Percentiles rank a stretch among this genome's conserved stretches.
These are phyloP conservation scores for Watersipora subatra DNA, from an alignment of 1,140 invertebrate genomes.

Conservation along the genomic window DNA sequence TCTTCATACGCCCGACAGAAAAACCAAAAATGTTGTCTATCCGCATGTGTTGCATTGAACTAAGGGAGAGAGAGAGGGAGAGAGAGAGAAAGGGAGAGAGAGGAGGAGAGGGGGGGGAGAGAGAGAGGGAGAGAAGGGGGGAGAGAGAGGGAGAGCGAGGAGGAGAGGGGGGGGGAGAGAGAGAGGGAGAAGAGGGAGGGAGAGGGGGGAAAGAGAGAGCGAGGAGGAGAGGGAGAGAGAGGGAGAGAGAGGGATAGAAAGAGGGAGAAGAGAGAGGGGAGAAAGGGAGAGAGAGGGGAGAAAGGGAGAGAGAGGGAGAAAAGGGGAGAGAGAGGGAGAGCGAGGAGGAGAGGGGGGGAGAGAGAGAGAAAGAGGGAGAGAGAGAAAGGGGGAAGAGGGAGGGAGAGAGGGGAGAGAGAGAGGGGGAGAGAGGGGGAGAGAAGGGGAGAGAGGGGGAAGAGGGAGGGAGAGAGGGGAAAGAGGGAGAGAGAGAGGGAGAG, in stretches of 20 bases:
- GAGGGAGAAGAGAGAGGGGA: neutral
- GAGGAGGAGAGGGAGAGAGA: neutral
- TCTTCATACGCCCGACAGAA: too few relatives aligned
- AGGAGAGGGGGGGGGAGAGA: neutral
- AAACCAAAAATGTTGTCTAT: too few relatives aligned
- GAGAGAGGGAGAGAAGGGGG: neutral
- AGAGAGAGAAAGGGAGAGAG: neutral
- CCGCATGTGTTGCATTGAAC: too few relatives aligned
- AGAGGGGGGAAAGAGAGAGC: neutral
- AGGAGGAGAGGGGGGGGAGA: neutral
- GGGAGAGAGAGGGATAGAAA: too few relatives aligned
- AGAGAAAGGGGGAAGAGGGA: neutral
- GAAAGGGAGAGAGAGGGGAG: neutral
- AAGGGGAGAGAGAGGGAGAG: too few relatives aligned
- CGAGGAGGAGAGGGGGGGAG: neutral
- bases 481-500: neutral
- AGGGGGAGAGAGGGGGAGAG: neutral
- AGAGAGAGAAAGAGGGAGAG: neutral
- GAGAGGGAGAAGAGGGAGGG: neutral
- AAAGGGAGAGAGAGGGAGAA: neutral
- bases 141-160: neutral
- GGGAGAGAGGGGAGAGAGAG: neutral
- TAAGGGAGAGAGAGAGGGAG: too few relatives aligned
- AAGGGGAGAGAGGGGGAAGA: constrained; percentile 4
- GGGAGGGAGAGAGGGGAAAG: constrained; percentile 1